Conservation (phyloP, 2,888 invertebrate genomes). For the Cephus rjabovi region DNA sequence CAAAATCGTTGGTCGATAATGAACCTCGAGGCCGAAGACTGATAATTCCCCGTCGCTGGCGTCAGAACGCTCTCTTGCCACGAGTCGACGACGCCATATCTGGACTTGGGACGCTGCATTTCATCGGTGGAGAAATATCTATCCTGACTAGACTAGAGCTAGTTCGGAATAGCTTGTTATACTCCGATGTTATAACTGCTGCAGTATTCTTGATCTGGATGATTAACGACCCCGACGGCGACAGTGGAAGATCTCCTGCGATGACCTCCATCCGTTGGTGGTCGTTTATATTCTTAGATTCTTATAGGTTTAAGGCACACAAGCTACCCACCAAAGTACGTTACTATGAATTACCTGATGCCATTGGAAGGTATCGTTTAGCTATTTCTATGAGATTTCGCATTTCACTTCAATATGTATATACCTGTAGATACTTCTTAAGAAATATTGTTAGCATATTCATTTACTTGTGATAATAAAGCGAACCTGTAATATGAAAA, state of each 20-base stretch:
- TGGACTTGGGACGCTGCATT: background rate
- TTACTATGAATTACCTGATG: background rate
- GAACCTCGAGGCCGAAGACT: background rate
- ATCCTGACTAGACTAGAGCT: background rate
- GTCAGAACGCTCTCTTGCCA: background rate
- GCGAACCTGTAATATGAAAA: background rate
- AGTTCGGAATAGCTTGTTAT: background rate
- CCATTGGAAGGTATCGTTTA: background rate
- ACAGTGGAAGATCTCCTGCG: background rate
- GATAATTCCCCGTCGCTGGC: background rate
- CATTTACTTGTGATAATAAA: background rate
- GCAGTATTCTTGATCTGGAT: background rate
- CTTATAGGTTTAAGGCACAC: conserved; percentile 19
- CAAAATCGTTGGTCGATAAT: background rate
- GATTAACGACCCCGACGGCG: background rate
- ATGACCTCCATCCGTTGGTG: background rate
- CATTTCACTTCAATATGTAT: background rate
- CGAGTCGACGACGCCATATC: background rate
- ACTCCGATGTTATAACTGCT: background rate
- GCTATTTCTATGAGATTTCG: background rate
- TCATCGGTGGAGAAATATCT: background rate
- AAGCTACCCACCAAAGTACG: conserved; percentile 31
- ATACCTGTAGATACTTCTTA: background rate
- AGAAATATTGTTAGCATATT: background rate
- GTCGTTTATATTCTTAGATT: background rate